Evolutionary conservation across 2,888 invertebrate species (phyloP), one percentile per base, ranked within the genome.

Genomic region (Laspeyria flexula): DNA sequence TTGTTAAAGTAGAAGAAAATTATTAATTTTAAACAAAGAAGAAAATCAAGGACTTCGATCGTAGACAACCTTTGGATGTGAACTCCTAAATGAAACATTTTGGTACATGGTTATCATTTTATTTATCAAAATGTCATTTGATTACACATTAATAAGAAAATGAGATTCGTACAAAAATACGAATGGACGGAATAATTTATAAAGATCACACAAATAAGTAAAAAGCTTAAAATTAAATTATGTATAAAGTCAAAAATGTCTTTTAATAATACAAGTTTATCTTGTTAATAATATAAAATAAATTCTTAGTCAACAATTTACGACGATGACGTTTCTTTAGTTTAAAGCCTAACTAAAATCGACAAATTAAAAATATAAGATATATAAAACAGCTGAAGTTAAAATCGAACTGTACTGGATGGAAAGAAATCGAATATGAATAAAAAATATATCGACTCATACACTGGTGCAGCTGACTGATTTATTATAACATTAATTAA

Each of bases 101-200:
- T 0, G 9, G 9, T 50, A n/a, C n/a, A 30, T 55, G 43, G 16
- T 43, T 57, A 60, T 53, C 30, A 52, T 49, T 45, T 56, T 65
- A 53, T 55, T 54, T 66, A 66, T 55, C n/a, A 66, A 66, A 65
- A 43, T 50, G 34, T 54, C 42, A 46, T 25, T 39, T 38, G 38
- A 50, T 44, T 65, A 62, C 37, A 42, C 46, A 45, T 43, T 27
- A 40, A 34, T 38, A 30, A 43, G 57, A 59, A 55, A 71, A 60
- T 59, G 67, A 77, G 72, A 77, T 75, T 75, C 71, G 59, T 72
- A 78, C 67, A 74, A 76, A 75, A 77, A 72, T 71, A 71, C 56
- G 59, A 60, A 70, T 83, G 85, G 85, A 86, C 85, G 86, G 85
- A 82, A 52, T 73, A 64, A 55, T 50, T 57, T 69, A 70, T 52